phyloP scores from a whole-genome alignment of 1,140 invertebrate genomes.

The Microplitis mediator region DNA sequence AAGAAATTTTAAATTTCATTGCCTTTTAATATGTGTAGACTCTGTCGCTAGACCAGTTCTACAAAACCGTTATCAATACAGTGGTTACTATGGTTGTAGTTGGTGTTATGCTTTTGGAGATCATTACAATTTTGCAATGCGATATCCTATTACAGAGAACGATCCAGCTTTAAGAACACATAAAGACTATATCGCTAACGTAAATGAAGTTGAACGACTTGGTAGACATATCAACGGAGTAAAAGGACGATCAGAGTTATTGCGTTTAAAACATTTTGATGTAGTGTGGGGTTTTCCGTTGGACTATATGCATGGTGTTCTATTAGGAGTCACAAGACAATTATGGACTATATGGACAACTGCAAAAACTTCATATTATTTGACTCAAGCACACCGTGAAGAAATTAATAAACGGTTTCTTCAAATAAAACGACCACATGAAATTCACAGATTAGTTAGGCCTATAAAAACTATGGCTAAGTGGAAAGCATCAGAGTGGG shows the following conservation, averaged over 20 bases:
- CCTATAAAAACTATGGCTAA: conserved; percentile 5
- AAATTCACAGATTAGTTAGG: conserved; percentile 23
- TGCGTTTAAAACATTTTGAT: conserved; percentile 3
- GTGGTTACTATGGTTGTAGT: conserved; percentile 32
- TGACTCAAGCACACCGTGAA: background rate
- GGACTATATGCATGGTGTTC: conserved; percentile 25
- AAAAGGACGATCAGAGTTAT: conserved; percentile 14
- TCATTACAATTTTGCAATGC: background rate
- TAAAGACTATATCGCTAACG: conserved; percentile 27
- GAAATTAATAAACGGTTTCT: conserved; percentile 20
- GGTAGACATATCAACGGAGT: conserved; percentile 10
- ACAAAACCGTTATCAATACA: conserved; percentile 24
- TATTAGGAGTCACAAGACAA: conserved; percentile 25
- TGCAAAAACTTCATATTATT: background rate
- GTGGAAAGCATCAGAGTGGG: conserved; percentile 8
- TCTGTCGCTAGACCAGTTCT: conserved; percentile 23
- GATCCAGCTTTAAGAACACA: conserved; percentile 23
- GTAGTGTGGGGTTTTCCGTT: conserved; percentile 21
- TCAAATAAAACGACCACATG: conserved; percentile 24
- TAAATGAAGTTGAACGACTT: conserved; percentile 21
- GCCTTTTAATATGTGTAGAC: conserved; percentile 12
- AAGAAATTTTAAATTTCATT: conserved; percentile 21
- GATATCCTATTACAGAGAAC: conserved; percentile 26
- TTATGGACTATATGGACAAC: conserved; percentile 21
- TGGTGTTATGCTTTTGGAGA: conserved; percentile 34